Evolutionary conservation across 2,888 invertebrate genomes (phyloP), one percentile per base, ranked within the genome.

Genomic region (Spilarctia lutea): DNA sequence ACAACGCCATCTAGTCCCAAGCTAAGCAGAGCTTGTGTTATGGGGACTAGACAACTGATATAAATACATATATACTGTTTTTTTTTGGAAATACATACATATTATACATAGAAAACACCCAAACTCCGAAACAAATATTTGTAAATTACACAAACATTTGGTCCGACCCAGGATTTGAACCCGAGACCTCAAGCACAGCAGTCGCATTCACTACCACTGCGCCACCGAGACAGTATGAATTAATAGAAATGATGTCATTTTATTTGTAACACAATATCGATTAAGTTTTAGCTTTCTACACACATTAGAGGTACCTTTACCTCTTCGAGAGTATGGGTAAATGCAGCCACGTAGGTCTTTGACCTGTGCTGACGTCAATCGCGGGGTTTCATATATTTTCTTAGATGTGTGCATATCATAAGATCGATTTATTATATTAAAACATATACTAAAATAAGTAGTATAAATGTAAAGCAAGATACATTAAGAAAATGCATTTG

Each of bases 311-410:
- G 70, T 79, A 76, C 75, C 82, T 80, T 81, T 77, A 81, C 76
- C 75, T 84, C 79, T 77, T 75, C 56, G 73, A 79, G 75, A 75
- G 77, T 80, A 75, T 79, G 81, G 81, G 83, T 81, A 82, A 81
- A 87, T 87, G 83, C 86, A 84, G 83, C 79, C 69, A 82, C 84
- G 76, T 83, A 87, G 91, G 89, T 82, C 91, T 84, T 72, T 84
- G 90, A 87, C 89, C 88, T 78, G 70, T 73, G 76, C 76, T 92
- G 92, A 92, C 92, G 92, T 92, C 92, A 92, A 86, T 86, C 81
- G 79, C 72, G 81, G 83, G 85, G 84, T 81, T 89, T 86, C 90
- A 89, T 82, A 81, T 85, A 82, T 80, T 71, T 72, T 73, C 76
- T 76, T 79, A 84, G 78, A 81, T 71, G 76, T 82, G 77, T 82